Conservation (phyloP, 2,797 vertebrate species). For the Sorex maritimensis region DNA sequence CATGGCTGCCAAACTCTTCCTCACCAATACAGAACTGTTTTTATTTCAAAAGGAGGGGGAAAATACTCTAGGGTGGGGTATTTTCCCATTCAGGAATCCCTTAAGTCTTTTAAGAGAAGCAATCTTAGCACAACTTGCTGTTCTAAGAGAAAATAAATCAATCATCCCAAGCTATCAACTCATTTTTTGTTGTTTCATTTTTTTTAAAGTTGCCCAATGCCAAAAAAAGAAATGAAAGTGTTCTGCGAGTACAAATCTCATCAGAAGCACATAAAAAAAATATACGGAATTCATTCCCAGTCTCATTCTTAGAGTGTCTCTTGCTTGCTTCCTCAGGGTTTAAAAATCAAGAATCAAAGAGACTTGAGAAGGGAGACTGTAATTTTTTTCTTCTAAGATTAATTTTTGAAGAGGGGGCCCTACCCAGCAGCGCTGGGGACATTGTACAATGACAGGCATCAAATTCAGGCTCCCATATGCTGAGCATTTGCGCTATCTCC, state of each 20-base stretch:
- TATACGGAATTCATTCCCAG: background rate
- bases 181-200: background rate
- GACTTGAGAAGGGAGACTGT: background rate
- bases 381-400: too few relatives aligned
- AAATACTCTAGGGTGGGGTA: conserved; percentile 58
- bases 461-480: too few relatives aligned
- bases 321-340: conserved; percentile 5
- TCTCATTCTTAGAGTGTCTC: conserved; percentile 38
- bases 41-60: conserved; percentile 59
- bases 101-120: conserved; percentile 68
- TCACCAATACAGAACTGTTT: conserved; percentile 73
- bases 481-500: too few relatives aligned
- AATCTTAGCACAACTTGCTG: conserved; percentile 76
- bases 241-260: conserved; percentile 6
- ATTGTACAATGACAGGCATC: too few relatives aligned
- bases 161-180: conserved; percentile 22
- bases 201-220: background rate
- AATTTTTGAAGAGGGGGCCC: too few relatives aligned
- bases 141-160: conserved; percentile 66
- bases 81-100: conserved; percentile 76
- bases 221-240: conserved; percentile 58
- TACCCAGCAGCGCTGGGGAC: too few relatives aligned
- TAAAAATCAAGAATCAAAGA: conserved; percentile 20
- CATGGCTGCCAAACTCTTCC: conserved; percentile 70
- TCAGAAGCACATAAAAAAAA: conserved; percentile 37